A percentile compares a stretch with the other conserved stretches of the same genome.
Conservation (phyloP, 2,113 vertebrate genomes). For the Nanorana parkeri region DNA sequence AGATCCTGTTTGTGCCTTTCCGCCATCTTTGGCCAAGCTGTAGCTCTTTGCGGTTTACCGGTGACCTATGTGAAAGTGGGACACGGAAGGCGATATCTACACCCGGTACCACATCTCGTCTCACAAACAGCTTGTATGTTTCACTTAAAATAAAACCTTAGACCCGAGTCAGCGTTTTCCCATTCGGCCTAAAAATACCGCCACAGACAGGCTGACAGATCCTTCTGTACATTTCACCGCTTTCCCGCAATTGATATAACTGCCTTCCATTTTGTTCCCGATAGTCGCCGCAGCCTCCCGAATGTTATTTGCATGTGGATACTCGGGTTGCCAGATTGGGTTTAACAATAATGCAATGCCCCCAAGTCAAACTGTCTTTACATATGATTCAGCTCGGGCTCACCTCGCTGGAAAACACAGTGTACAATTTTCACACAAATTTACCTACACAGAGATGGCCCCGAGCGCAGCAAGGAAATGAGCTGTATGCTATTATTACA, state of each 20-base stretch:
- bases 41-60: too few relatives aligned
- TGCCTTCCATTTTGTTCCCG: slow-evolving; percentile 18
- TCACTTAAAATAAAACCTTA: neutral
- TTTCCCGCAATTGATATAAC: slow-evolving; percentile 42
- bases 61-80: too few relatives aligned
- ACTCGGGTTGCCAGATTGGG: slow-evolving; percentile 7
- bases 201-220: slow-evolving; percentile 26
- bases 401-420: slow-evolving; percentile 26
- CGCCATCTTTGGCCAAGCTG: too few relatives aligned
- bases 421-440: slow-evolving; percentile 29
- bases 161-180: slow-evolving; percentile 24
- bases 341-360: slow-evolving; percentile 37
- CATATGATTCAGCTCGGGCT: slow-evolving; percentile 32
- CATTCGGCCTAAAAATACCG: slow-evolving; percentile 12
- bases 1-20: too few relatives aligned
- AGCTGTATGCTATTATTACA: neutral
- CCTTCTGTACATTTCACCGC: slow-evolving; percentile 26
- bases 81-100: too few relatives aligned
- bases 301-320: slow-evolving; percentile 40
- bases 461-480: slow-evolving; percentile 18
- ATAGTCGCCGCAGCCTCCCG: slow-evolving; percentile 2
- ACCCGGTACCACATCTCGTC: too few relatives aligned
- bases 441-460: slow-evolving; percentile 41
- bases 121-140: too few relatives aligned
- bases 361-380: slow-evolving; percentile 33